Evolutionary conservation across 2,888 invertebrate species (phyloP).

Genomic region (Ametastegia equiseti): DNA sequence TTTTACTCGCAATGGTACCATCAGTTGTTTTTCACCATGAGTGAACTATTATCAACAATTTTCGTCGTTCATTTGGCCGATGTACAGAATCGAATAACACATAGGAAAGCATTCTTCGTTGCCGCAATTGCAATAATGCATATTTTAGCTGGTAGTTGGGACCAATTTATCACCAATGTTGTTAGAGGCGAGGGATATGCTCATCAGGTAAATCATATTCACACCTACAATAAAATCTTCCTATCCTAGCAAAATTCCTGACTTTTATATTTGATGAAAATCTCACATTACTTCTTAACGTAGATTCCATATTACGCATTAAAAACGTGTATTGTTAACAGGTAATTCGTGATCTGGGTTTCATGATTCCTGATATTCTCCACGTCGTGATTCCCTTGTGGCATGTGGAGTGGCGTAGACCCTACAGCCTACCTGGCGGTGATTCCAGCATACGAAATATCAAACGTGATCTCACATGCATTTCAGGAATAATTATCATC

Average conservation of each 20-base stretch:
- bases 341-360: constrained; percentile 82
- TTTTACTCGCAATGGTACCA: constrained; percentile 85
- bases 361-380: constrained; percentile 83
- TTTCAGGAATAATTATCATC: constrained; percentile 68
- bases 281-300: background rate
- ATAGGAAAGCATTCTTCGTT: constrained; percentile 79
- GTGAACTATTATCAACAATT: constrained; percentile 81
- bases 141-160: constrained; percentile 81
- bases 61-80: constrained; percentile 80
- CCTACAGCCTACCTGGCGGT: constrained; percentile 67
- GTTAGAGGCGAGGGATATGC: constrained; percentile 81
- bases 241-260: constrained; percentile 6
- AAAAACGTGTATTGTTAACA: constrained; percentile 58
- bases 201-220: constrained; percentile 78
- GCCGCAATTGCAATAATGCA: constrained; percentile 81
- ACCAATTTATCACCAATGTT: constrained; percentile 83
- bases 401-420: constrained; percentile 72
- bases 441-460: constrained; percentile 60
- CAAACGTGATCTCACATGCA: constrained; percentile 68
- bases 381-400: constrained; percentile 81
- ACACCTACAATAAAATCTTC: constrained; percentile 2
- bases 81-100: constrained; percentile 77
- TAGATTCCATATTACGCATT: background rate
- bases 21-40: constrained; percentile 80
- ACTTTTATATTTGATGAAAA: background rate